These are phyloP conservation scores for Molossus molossus DNA, from an alignment of 2,797 vertebrate species.

Conservation along the genomic window DNA sequence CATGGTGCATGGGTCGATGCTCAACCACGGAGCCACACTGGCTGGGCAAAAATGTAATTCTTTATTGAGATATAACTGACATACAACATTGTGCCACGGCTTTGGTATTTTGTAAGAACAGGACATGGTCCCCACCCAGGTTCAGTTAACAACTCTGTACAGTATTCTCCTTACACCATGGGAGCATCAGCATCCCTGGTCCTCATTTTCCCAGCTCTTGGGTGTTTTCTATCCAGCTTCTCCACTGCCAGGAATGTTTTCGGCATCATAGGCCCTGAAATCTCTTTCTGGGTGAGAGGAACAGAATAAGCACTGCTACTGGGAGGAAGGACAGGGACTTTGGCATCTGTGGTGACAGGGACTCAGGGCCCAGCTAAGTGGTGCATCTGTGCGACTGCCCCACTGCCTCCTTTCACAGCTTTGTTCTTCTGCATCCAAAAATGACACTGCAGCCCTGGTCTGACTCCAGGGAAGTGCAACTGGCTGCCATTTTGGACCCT, in stretches of 20 bases:
- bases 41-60: background rate
- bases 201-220: background rate
- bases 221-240: background rate
- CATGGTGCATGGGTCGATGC: no score
- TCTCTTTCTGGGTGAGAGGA: constrained; percentile 12
- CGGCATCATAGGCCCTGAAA: background rate
- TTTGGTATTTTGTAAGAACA: background rate
- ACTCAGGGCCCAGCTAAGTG: background rate
- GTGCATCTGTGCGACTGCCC: background rate
- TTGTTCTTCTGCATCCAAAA: constrained; percentile 57
- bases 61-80: background rate
- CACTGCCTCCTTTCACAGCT: background rate
- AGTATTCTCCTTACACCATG: background rate
- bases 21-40: no score
- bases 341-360: background rate
- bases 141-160: background rate
- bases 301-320: background rate
- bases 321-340: background rate
- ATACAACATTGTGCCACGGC: background rate
- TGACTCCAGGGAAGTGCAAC: constrained; percentile 47
- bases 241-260: background rate
- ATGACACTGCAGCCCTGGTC: background rate
- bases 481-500: constrained; percentile 5
- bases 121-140: background rate
- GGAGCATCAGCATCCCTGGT: background rate